phyloP scores from a whole-genome alignment of 2,888 invertebrate genomes.

The Bombylius discolor region DNA sequence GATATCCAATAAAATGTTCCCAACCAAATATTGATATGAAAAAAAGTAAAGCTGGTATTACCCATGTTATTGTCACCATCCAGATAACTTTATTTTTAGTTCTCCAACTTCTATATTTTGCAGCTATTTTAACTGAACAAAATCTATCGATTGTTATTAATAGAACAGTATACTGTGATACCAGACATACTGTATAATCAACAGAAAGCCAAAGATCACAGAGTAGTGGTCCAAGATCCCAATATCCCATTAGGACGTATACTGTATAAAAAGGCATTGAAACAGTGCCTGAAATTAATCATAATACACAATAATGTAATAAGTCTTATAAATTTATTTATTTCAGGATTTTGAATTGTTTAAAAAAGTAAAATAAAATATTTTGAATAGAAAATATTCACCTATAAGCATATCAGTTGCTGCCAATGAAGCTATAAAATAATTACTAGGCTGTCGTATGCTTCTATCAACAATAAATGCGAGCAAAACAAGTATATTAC shows the following conservation, averaged over 20 bases:
- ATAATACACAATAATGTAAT: slow-evolving; percentile 3
- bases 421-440: slow-evolving; percentile 96
- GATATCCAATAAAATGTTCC: slow-evolving; percentile 92
- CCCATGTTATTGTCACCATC: slow-evolving; percentile 95
- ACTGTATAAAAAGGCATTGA: slow-evolving; percentile 99
- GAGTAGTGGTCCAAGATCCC: slow-evolving; percentile 90
- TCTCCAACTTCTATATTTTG: slow-evolving; percentile 92
- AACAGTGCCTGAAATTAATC: slow-evolving; percentile 59
- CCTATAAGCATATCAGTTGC: slow-evolving; percentile 95
- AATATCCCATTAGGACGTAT: slow-evolving; percentile 90
- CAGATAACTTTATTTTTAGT: slow-evolving; percentile 85
- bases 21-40: slow-evolving; percentile 98
- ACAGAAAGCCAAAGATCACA: slow-evolving; percentile 98
- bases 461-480: slow-evolving; percentile 91
- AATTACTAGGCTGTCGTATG: slow-evolving; percentile 94
- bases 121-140: slow-evolving; percentile 97
- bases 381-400: slow-evolving; percentile 12
- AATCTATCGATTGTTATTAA: slow-evolving; percentile 97
- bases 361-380: too few species aligned
- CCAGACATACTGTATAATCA: slow-evolving; percentile 97
- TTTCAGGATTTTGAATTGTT: not conserved
- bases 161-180: slow-evolving; percentile 97
- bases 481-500: slow-evolving; percentile 87
- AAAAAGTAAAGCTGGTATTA: slow-evolving; percentile 88
- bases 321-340: too few species aligned